phyloP scores from a whole-genome alignment of 2,113 vertebrate genomes.

The Myotis brandtii region DNA sequence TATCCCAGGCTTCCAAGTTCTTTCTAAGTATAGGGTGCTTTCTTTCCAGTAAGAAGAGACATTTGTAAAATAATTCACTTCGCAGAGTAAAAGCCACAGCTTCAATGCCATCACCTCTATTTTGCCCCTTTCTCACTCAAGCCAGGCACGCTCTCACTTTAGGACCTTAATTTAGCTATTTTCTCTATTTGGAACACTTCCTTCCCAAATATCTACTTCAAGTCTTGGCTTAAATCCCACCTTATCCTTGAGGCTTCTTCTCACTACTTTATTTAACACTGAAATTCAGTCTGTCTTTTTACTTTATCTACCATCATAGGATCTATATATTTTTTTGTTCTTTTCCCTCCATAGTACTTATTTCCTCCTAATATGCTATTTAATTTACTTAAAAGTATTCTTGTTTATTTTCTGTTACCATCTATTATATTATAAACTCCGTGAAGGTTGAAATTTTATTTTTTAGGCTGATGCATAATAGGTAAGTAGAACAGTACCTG shows the following conservation, averaged over 20 bases:
- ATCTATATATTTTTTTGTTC: background rate
- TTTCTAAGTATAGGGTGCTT: background rate
- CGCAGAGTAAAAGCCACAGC: background rate
- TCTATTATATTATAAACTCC: background rate
- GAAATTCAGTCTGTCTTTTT: background rate
- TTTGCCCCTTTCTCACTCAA: background rate
- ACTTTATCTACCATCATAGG: background rate
- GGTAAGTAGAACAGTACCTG: background rate
- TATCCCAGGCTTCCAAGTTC: background rate
- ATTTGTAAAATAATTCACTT: background rate
- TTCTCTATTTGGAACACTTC: background rate
- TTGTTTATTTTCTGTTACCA: background rate
- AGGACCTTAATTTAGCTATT: background rate
- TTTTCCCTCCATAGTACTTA: background rate
- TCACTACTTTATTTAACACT: background rate
- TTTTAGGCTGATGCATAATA: background rate
- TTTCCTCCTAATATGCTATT: background rate
- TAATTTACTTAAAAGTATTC: constrained; percentile 22
- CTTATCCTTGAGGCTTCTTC: background rate
- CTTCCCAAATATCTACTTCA: background rate
- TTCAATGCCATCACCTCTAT: background rate
- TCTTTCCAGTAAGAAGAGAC: background rate
- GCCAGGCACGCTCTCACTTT: background rate
- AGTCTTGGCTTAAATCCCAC: background rate
- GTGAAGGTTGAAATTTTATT: background rate